Evolutionary conservation across 2,113 vertebrate species (phyloP), one percentile per base, ranked within the genome.

Genomic region (Dendrocopos noguchii): DNA sequence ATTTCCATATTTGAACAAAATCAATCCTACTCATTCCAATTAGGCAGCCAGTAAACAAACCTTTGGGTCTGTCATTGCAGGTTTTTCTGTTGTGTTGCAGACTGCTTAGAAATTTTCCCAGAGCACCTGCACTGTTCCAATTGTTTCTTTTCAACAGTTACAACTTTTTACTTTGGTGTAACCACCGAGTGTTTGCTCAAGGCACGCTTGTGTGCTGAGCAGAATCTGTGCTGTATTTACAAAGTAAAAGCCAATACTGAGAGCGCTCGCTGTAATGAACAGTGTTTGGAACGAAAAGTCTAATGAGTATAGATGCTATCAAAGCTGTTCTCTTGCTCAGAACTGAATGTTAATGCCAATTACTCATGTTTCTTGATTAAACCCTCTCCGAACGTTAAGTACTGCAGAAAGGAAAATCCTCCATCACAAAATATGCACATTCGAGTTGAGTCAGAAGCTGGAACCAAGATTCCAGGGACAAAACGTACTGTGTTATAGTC

Each of bases 351-450:
- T 93, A 96, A 95, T 95, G 81, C 75, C 91, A 93, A 85, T 95
- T 96, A 94, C 90, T 95, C 94, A 92, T 95, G 87, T 93, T 92
- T 91, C 91, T 94, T 94, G 89, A 96, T 96, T 96, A 94, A 96
- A 95, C 53, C 80, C 93, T 91, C 72, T 78, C 75, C 0, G 28
- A 94, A 94, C 95, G 72, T 84, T 85, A 93, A 95, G 93, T 95
- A 87, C 91, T 60, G 42, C 33, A 53, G 81, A 31, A 55, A 84
- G 82, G 91, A 60, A 84, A 82, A 75, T 28, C 55, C 27, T 72
- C 76, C 72, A 75, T 59, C 57, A 50, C 19, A 44, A 92, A 95
- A 83, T 67, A 80, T 42, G 67, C 89, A 85, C 31, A 19, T 57
- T 83, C 76, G 65, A 80, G 65, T 68, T 86, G 84, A 94, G 61